phyloP scores from a whole-genome alignment of 2,113 vertebrate species.

The Cranoglanis bouderius region DNA sequence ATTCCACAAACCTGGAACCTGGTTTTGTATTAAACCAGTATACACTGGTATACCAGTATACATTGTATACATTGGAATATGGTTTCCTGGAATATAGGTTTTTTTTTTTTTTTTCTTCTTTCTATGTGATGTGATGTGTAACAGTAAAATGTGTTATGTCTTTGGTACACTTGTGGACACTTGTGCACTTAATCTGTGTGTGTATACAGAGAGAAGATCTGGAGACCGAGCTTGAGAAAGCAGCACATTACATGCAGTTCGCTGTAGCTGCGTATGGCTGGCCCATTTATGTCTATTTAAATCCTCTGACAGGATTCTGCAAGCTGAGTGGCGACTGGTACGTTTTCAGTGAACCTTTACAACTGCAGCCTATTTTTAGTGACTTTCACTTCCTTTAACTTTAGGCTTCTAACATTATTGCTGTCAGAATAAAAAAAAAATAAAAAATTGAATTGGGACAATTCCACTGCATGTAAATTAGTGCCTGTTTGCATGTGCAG shows the following conservation, averaged over 20 bases:
- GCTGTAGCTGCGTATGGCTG: slow-evolving; percentile 93
- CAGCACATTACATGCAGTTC: slow-evolving; percentile 89
- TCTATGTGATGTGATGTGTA: not conserved
- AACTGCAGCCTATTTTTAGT: not conserved
- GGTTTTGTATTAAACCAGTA: not conserved
- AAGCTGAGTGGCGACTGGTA: slow-evolving; percentile 89
- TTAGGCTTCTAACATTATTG: too few species aligned
- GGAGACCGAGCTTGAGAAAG: slow-evolving; percentile 84
- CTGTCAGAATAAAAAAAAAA: not conserved
- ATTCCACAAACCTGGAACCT: not conserved
- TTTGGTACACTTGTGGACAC: not conserved
- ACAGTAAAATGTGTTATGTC: not conserved
- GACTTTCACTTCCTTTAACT: slow-evolving; percentile 19
- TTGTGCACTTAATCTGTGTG: not conserved
- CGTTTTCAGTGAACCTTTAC: slow-evolving; percentile 42
- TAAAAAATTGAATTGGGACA: not conserved
- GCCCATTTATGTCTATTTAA: slow-evolving; percentile 89
- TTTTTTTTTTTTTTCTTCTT: not conserved
- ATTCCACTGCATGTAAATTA: not conserved
- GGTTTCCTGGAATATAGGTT: not conserved
- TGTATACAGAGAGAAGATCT: slow-evolving; percentile 77
- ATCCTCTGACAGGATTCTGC: slow-evolving; percentile 84
- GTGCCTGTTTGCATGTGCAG: not conserved
- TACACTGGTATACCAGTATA: not conserved
- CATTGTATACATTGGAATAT: not conserved